Conservation (phyloP, 2,113 vertebrate genomes). For the Syngnathus typhle region DNA sequence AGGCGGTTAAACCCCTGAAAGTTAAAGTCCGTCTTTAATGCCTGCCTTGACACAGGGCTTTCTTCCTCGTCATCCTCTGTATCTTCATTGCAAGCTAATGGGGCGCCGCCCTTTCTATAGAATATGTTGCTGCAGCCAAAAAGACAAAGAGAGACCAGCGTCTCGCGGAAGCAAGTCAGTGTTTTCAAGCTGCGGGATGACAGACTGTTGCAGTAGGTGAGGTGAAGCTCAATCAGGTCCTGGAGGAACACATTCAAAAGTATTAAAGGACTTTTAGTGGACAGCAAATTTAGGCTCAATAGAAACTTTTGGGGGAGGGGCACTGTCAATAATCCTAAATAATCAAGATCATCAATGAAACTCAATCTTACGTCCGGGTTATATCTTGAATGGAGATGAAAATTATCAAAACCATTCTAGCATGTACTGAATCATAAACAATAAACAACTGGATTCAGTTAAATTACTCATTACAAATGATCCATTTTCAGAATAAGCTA, state of each 20-base stretch:
- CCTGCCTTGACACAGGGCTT: slow-evolving; percentile 76
- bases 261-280: not conserved
- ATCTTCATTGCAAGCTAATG: slow-evolving; percentile 79
- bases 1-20: slow-evolving; percentile 90
- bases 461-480: too few relatives aligned
- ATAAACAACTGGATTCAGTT: too few relatives aligned
- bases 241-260: slow-evolving; percentile 37
- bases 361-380: too few relatives aligned
- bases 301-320: too few relatives aligned
- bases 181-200: slow-evolving; percentile 89
- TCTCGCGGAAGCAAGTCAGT: slow-evolving; percentile 81
- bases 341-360: too few relatives aligned
- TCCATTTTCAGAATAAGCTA: too few relatives aligned
- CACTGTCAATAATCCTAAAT: too few relatives aligned
- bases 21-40: slow-evolving; percentile 85
- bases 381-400: too few relatives aligned
- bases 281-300: not conserved
- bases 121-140: slow-evolving; percentile 91
- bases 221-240: slow-evolving; percentile 92
- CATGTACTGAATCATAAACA: too few relatives aligned
- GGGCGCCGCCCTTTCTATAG: slow-evolving; percentile 79
- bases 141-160: slow-evolving; percentile 87
- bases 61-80: slow-evolving; percentile 85
- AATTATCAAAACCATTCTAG: too few relatives aligned
- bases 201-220: slow-evolving; percentile 90